Evolutionary conservation across 23 tunicate genomes (phyloP), one percentile per base, ranked within the genome.

Genomic region (Aplidium turbinatum): DNA sequence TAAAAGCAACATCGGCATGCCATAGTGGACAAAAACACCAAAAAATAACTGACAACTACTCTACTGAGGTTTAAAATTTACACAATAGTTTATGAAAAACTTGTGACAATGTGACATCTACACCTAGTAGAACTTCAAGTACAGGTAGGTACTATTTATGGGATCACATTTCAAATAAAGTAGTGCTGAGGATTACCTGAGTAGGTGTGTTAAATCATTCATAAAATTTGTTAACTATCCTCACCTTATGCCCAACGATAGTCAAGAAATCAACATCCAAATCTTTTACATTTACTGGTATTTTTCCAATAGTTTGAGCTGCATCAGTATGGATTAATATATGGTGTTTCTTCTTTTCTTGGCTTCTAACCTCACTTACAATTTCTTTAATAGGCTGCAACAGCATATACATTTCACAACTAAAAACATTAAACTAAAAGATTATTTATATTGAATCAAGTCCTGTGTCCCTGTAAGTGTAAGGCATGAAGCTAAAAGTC

Each of bases 221-320:
- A 42, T 42, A 42, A 42, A 42, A 42, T 9, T 42, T 11, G 11
- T 42, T 53, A 7, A 27, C 22, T 4, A 7, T 0, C 19, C 68
- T 53, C 31, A 91, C 97, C 78, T 95, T 95, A 48, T 95, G 99
- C 11, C 99, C 99, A 24, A 76, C 99, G 27, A 95, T 62, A 20
- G 90, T 83, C 11, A 95, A 61, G 67, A 84, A 95, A 66, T 95
- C 99, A 25, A 91, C 95, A 31, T 65, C 68, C 31, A 89, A 33
- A 1, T 74, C 69, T 25, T 54, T 55, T 20, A 78, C 99, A 60
- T 89, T 65, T 32, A 95, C 84, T 30, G 70, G 63, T 4, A 89
- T 69, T 67, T 95, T 95, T 31, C 99, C 99, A 58, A 95, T 57
- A 21, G 84, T 70, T 83, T 95, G 99, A 6, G 99, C 95, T 29